Evolutionary conservation across 2,797 vertebrate genomes (phyloP).

Genomic region (Apogon talboti): DNA sequence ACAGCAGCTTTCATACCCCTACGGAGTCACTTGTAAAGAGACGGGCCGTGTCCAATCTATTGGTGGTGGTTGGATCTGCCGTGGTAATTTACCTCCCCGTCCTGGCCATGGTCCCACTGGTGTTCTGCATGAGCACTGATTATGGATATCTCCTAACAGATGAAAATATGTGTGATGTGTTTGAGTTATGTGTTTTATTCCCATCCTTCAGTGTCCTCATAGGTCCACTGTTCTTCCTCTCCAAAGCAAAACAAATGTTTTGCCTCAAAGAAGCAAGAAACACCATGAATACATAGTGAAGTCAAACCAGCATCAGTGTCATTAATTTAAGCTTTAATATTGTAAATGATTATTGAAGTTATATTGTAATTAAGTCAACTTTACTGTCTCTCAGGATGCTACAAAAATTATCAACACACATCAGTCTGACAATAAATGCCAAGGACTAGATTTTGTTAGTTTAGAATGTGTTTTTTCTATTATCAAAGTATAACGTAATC

Average conservation of each 20-base stretch:
- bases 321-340: neutral
- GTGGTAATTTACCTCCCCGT: slow-evolving; percentile 63
- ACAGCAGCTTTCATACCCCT: neutral
- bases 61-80: slow-evolving; percentile 64
- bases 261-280: neutral
- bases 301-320: neutral
- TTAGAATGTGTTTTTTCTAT: no score
- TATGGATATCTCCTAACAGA: no score
- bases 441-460: no score
- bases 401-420: no score
- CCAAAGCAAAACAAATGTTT: slow-evolving; percentile 51
- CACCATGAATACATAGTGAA: neutral
- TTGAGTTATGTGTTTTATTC: slow-evolving; percentile 14
- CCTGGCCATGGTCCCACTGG: slow-evolving; percentile 24
- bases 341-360: no score
- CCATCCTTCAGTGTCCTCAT: slow-evolving; percentile 62
- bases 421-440: no score
- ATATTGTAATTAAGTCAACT: no score
- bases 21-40: slow-evolving; percentile 45
- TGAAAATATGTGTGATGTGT: neutral
- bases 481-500: no score
- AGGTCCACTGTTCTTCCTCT: slow-evolving; percentile 68
- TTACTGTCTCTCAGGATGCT: no score
- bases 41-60: slow-evolving; percentile 60
- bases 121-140: neutral